Evolutionary conservation across 2,113 vertebrate species (phyloP).

Genomic region (Zosterops hypoxanthus): DNA sequence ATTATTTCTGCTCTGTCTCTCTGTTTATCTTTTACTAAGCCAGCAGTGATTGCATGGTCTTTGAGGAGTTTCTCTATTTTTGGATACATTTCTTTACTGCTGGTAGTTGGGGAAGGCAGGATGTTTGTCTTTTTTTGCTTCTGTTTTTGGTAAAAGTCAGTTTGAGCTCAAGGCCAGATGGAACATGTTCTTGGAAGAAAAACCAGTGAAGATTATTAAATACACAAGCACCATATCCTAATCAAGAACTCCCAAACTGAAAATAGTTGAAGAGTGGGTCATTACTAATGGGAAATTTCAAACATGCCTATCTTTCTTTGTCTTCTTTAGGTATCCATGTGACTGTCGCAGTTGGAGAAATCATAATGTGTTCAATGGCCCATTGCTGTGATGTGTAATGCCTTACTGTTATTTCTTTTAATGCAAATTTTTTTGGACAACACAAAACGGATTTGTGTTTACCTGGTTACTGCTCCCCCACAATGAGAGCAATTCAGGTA

Average conservation of each 20-base stretch:
- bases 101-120: constrained; percentile 3
- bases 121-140: constrained; percentile 20
- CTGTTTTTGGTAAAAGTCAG: constrained; percentile 22
- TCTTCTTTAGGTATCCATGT: background rate
- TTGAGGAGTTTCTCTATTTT: constrained; percentile 10
- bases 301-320: background rate
- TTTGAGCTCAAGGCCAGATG: background rate
- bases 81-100: background rate
- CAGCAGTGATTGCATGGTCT: background rate
- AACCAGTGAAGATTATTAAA: background rate
- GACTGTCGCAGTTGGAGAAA: background rate
- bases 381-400: background rate
- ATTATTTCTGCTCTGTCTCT: background rate
- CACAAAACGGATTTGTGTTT: background rate
- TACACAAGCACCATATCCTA: background rate
- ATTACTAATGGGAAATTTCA: background rate
- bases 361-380: background rate
- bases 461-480: background rate
- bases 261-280: background rate
- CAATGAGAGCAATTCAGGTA: background rate
- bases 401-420: background rate
- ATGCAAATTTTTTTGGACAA: background rate
- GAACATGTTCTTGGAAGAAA: background rate
- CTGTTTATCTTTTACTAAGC: background rate
- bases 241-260: background rate